These are phyloP conservation scores for Acomys russatus DNA, from an alignment of 2,797 vertebrate genomes.

Conservation along the genomic window DNA sequence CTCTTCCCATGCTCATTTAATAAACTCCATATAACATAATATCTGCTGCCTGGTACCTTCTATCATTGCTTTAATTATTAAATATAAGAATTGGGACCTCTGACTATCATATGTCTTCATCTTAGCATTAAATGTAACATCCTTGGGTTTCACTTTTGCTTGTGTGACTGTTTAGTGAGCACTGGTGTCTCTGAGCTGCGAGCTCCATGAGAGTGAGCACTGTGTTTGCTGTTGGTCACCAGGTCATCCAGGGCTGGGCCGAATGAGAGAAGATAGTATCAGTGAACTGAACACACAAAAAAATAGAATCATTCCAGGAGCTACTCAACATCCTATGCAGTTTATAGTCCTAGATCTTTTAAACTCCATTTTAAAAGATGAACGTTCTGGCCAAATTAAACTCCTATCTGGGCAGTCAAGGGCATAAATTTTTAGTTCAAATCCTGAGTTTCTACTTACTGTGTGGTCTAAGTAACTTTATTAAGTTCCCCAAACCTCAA, in stretches of 20 bases:
- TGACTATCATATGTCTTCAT: not conserved
- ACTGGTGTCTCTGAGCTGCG: not conserved
- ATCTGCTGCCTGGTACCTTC: no score
- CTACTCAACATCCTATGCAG: not conserved
- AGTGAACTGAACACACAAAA: not conserved
- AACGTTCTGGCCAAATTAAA: conserved; percentile 43
- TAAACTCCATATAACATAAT: no score
- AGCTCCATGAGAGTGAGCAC: not conserved
- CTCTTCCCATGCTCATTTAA: no score
- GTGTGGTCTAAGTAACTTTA: not conserved
- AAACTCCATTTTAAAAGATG: not conserved
- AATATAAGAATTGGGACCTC: not conserved
- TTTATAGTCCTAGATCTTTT: conserved; percentile 17
- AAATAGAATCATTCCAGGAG: conserved; percentile 9
- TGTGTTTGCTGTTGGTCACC: not conserved
- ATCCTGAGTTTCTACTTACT: not conserved
- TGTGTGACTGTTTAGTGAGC: not conserved
- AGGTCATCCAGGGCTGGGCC: not conserved
- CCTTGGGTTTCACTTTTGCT: not conserved
- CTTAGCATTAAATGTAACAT: not conserved
- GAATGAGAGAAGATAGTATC: not conserved
- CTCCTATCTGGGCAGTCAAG: not conserved
- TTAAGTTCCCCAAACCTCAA: conserved; percentile 30
- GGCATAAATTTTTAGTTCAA: not conserved
- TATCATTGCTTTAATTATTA: no score